A percentile compares a stretch with the other conserved stretches of the same genome.
phyloP scores from a whole-genome alignment of 2,888 invertebrate species.

The Lacanobia oleracea region DNA sequence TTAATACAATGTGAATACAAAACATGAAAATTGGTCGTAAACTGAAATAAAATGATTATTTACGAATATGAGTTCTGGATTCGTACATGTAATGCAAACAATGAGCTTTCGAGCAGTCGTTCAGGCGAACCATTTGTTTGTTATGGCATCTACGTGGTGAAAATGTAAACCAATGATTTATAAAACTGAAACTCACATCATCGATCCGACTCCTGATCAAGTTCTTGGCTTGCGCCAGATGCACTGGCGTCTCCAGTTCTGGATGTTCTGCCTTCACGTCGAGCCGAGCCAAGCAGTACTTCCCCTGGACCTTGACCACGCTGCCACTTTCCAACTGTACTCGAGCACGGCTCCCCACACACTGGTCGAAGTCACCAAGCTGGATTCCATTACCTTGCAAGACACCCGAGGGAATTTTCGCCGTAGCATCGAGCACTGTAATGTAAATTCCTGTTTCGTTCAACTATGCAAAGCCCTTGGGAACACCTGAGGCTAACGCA shows the following conservation, averaged over 20 bases:
- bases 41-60: constrained; percentile 20
- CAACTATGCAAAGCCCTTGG: constrained; percentile 70
- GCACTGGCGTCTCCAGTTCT: constrained; percentile 91
- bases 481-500: constrained; percentile 60
- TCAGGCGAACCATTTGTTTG: constrained; percentile 13
- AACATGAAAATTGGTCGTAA: constrained; percentile 8
- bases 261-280: constrained; percentile 91
- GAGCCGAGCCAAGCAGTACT: constrained; percentile 92
- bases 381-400: constrained; percentile 93
- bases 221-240: constrained; percentile 92
- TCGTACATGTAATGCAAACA: constrained; percentile 20
- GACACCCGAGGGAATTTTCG: constrained; percentile 93
- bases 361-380: constrained; percentile 93
- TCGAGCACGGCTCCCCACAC: constrained; percentile 91
- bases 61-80: constrained; percentile 8
- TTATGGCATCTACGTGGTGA: constrained; percentile 4
- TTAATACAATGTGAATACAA: neutral
- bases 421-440: constrained; percentile 93
- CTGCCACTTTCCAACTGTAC: constrained; percentile 90
- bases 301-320: constrained; percentile 92
- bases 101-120: constrained; percentile 15
- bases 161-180: constrained; percentile 22
- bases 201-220: constrained; percentile 92
- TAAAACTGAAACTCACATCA: constrained; percentile 88
- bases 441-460: constrained; percentile 79